Evolutionary conservation across 2,797 vertebrate species (phyloP), one percentile per base, ranked within the genome.

Genomic region (Acrossocheilus fasciatus): DNA sequence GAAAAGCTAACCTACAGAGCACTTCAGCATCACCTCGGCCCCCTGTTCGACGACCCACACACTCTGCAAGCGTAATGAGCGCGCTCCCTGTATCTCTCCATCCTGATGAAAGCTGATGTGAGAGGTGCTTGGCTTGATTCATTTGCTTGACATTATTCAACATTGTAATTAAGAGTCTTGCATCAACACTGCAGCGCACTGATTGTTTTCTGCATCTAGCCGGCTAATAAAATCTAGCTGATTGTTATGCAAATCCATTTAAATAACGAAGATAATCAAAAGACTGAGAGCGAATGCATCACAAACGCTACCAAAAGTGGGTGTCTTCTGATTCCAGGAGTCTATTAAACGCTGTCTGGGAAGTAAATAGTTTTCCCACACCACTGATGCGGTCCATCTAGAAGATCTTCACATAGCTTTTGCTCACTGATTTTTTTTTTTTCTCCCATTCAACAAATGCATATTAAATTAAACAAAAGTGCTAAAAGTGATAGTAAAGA

Each of bases 231-330:
- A 91, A 91, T 87, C 59, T 85, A 59, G 86, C 81, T 86, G 54
- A 91, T 91, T 94, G 91, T 92, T 90, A 92, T 94, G 92, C 89
- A 91, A 93, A 95, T 94, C 87, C 89, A 87, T 91, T 89, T 81
- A 90, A 89, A 92, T 86, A 85, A 87, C 72, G 57, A 90, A 91
- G 88, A 88, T 72, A 89, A 88, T 93, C 73, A 83, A 88, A 90
- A 75, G 72, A 89, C 64, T 87, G 69, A 47, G 70, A 81, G 84
- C 54, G 73, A 86, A 87, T 14, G 72, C 87, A 80, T 68, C 73
- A 62, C 4, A 62, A 83, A 81, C n/a, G 47, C 66, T 69, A 77
- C 81, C 39, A 45, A 87, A 87, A 90, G 76, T 68, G 73, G 5
- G 59, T 50, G 68, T 85, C 73, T 59, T 82, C 80, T 87, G 50